Base-by-base conservation (phyloP, 1,140 invertebrate species). In the Drosophila nannoptera region DNA sequence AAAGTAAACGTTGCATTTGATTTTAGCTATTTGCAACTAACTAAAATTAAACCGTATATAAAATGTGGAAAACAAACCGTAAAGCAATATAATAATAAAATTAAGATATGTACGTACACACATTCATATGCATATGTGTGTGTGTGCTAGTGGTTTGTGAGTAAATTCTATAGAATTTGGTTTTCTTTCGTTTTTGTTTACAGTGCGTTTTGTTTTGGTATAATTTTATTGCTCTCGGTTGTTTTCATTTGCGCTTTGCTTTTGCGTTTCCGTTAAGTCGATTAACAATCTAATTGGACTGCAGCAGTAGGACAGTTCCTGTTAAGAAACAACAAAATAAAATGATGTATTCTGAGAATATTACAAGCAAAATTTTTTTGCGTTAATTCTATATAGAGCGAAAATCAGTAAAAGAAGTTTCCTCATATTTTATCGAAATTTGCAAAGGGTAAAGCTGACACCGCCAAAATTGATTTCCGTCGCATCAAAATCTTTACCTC, bases 401-500 rank as follows among this genome's bases (percentile, higher is more conserved):
- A 4, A 22, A 45, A 36, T 46, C 38, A 40, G 14, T 49, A 5
- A 22, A 33, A 48, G 8, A 5, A 14, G 35, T 52, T 35, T 7
- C 7, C 33, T 49, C 29, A 49, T 38, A 62, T 42, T 40, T 32
- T 49, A 62, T 73, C 42, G 33, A 49, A 48, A 55, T 55, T 5
- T 31, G 40, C n/a, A 53, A 65, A 86, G 81, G 80, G 84, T 70
- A 35, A 49, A 42, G 12, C 52, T 36, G 31, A 69, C 62, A 56
- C 67, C 80, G 80, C 45, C 77, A 84, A 84, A 81, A 84, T 84
- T 84, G 78, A 89, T 89, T 89, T 89, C 78, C 84, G 87, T 77
- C 81, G 87, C 67, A 88, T 89, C 60, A 88, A 89, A 89, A 89
- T 89, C 69, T 89, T 88, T 71, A 71, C 81, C 60, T 87, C 88